Base-by-base conservation (phyloP, 2,888 invertebrate genomes). In the Eustalomyia histrio region DNA sequence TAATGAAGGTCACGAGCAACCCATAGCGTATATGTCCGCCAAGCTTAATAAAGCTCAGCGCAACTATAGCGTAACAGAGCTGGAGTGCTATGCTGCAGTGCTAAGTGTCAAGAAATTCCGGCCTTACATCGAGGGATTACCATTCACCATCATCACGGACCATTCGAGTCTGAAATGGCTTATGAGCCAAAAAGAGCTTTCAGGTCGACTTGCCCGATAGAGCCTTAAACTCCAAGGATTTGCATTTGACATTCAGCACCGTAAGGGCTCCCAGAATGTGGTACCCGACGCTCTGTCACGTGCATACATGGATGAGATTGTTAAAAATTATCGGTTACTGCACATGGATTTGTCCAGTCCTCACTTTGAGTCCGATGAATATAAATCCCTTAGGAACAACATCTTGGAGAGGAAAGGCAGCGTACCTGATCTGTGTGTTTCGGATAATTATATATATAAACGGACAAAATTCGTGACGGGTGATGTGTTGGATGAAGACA, bases 251-350 rank as follows among this genome's bases (percentile, higher is more conserved):
- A 81, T 81, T 5, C 14, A 65, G 14, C 72, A 80, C 14, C 57
- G 63, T 0, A 80, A 76, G 33, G 76, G 76, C 0, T 58, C 60
- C 16, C 47, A 24, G 14, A 81, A 81, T 43, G n/a, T 65, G 14
- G 81, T 81, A 0, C 78, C 81, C 0, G 71, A 78, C 18, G 29
- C 81, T 9, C 47, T 81, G 0, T 81, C n/a, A n/a, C n/a, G n/a
- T n/a, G n/a, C n/a, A n/a, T n/a, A n/a, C n/a, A n/a, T n/a, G n/a
- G n/a, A n/a, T n/a, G n/a, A n/a, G n/a, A n/a, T n/a, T n/a, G n/a
- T n/a, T n/a, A n/a, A n/a, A n/a, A n/a, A n/a, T n/a, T 1, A 43
- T 6, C 2, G 21, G 7, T 1, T 14, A 4, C 29, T 64, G 29
- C 47, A 61, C 9, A 33, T 53, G 2, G 71, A 71, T 10, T 33